A percentile compares a stretch with the other conserved stretches of the same genome.
These are phyloP conservation scores for Bombus confusus DNA, from an alignment of 1,140 invertebrate species.

Conservation along the genomic window DNA sequence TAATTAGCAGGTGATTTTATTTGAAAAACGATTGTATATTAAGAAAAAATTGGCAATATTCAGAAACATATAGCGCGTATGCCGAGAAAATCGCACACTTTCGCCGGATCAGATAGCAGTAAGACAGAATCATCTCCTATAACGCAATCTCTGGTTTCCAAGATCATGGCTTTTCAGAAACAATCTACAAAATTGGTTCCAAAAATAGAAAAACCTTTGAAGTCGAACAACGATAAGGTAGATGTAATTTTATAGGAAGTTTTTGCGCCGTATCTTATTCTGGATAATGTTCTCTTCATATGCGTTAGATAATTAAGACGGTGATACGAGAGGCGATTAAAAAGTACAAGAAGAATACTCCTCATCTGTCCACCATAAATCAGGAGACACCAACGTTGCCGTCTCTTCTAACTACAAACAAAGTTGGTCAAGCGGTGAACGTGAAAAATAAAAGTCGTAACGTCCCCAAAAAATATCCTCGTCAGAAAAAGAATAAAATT, in stretches of 20 bases:
- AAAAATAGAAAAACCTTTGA: constrained; percentile 58
- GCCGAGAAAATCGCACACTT: constrained; percentile 37
- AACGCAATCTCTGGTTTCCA: constrained; percentile 60
- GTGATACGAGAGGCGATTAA: constrained; percentile 65
- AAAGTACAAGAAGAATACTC: constrained; percentile 71
- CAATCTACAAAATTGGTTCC: constrained; percentile 50
- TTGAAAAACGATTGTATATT: background rate
- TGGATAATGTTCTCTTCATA: background rate
- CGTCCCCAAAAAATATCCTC: constrained; percentile 51
- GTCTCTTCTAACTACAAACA: constrained; percentile 30
- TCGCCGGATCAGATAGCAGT: background rate
- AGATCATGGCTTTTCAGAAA: constrained; percentile 69
- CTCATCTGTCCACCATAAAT: background rate
- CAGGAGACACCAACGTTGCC: constrained; percentile 58
- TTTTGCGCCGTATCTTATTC: background rate
- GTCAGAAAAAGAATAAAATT: constrained; percentile 66
- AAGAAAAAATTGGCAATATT: constrained; percentile 20
- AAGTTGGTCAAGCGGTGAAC: background rate
- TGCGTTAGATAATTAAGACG: constrained; percentile 65
- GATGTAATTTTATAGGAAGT: background rate
- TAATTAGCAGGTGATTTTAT: background rate
- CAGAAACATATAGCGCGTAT: constrained; percentile 37
- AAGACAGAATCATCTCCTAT: constrained; percentile 37
- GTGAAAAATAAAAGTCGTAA: constrained; percentile 50
- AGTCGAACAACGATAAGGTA: constrained; percentile 69